Evolutionary conservation across 2,797 vertebrate genomes (phyloP).

Genomic region (Merluccius polli): DNA sequence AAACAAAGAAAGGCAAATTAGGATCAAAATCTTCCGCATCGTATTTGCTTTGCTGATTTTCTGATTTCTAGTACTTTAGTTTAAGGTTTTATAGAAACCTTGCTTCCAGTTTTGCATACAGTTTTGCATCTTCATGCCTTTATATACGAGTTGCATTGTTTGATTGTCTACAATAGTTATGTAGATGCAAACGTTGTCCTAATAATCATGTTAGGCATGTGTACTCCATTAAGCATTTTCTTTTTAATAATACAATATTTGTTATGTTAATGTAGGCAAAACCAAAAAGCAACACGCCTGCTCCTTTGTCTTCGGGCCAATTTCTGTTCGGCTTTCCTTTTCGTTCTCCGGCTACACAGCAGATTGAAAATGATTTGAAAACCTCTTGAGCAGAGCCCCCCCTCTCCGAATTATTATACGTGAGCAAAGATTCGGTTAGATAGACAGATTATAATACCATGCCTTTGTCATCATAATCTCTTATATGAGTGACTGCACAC

Average conservation of each 20-base stretch:
- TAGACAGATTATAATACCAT: constrained; percentile 65
- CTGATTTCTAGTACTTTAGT: not conserved
- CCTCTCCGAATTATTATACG: constrained; percentile 48
- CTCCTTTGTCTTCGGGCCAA: constrained; percentile 48
- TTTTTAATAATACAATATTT: constrained; percentile 42
- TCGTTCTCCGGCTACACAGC: constrained; percentile 49
- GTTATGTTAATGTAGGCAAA: constrained; percentile 41
- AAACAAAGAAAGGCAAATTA: not conserved
- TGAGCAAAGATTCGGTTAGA: constrained; percentile 59
- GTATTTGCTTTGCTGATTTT: not conserved
- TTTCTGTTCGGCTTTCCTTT: constrained; percentile 53
- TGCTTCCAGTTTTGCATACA: not conserved
- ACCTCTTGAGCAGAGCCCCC: constrained; percentile 55
- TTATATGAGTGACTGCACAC: constrained; percentile 72
- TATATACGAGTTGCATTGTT: not conserved
- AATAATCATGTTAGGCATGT: not conserved
- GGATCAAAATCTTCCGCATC: not conserved
- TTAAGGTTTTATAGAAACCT: not conserved
- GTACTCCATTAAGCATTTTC: not conserved
- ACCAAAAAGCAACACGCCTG: constrained; percentile 24
- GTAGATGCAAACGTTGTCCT: not conserved
- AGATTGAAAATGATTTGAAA: constrained; percentile 61
- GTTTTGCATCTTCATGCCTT: too few species aligned
- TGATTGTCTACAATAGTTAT: not conserved
- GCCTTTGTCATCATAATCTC: constrained; percentile 73